Conservation (phyloP, 92 coral and sea anemone species). For the Heteractis magnifica region DNA sequence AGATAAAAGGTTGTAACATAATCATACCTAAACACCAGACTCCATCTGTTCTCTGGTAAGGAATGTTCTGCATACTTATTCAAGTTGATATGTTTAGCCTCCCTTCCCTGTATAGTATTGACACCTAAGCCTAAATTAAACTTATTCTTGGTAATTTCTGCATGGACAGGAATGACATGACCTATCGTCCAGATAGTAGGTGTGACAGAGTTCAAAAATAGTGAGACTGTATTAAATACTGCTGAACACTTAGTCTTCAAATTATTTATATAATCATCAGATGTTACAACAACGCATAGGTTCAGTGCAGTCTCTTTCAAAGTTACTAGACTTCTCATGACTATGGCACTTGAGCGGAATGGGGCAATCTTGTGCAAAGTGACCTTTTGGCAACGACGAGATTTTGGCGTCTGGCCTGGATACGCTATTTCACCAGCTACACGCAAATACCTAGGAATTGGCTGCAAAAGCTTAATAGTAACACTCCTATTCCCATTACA, state of each 20-base stretch:
- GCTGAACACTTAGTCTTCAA: constrained; percentile 37
- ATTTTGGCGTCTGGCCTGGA: too few relatives aligned
- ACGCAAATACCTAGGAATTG: too few relatives aligned
- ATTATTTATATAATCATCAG: too few relatives aligned
- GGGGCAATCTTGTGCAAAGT: too few relatives aligned
- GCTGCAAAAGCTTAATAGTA: too few relatives aligned
- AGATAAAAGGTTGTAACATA: constrained; percentile 56
- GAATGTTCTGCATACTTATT: not conserved
- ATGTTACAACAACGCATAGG: too few relatives aligned
- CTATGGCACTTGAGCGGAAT: constrained; percentile 6
- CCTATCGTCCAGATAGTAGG: constrained; percentile 65
- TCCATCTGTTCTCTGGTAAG: constrained; percentile 53
- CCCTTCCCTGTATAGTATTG: constrained; percentile 64
- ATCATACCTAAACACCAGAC: constrained; percentile 54
- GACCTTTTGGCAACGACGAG: too few relatives aligned
- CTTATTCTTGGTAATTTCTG: constrained; percentile 31
- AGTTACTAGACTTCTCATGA: not conserved
- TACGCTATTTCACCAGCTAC: too few relatives aligned
- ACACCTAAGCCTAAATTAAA: constrained; percentile 42
- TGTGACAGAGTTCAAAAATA: constrained; percentile 21
- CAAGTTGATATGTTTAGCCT: constrained; percentile 53
- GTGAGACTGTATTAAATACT: constrained; percentile 33
- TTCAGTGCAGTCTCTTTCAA: too few relatives aligned
- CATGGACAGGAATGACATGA: constrained; percentile 56
- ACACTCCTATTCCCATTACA: too few relatives aligned